phyloP scores from a whole-genome alignment of 1,140 invertebrate species.

The Tachypleus tridentatus region DNA sequence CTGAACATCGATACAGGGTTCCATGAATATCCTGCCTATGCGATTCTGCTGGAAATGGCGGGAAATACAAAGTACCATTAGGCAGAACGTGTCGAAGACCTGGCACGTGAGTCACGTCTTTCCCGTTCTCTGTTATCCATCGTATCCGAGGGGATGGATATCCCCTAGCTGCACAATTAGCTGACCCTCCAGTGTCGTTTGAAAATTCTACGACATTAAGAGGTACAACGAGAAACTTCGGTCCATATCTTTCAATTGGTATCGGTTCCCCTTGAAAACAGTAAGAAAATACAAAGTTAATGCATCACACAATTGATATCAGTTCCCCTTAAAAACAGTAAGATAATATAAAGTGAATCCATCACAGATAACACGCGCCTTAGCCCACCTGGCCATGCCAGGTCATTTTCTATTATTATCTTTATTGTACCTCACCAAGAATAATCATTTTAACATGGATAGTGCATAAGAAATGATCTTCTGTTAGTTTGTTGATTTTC shows the following conservation, averaged over 20 bases:
- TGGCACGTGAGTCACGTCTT: conserved; percentile 43
- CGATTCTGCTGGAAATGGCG: conserved; percentile 27
- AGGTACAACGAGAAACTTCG: conserved; percentile 12
- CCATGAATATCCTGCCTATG: conserved; percentile 29
- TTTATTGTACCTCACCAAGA: too few species aligned
- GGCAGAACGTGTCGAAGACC: conserved; percentile 51
- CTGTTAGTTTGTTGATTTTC: too few species aligned
- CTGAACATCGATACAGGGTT: conserved; percentile 31
- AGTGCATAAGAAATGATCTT: too few species aligned
- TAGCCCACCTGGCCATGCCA: too few species aligned
- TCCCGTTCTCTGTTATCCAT: conserved; percentile 47
- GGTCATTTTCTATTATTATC: too few species aligned
- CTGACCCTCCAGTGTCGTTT: conserved; percentile 68
- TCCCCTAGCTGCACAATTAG: conserved; percentile 81
- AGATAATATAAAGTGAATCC: too few species aligned
- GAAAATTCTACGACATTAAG: conserved; percentile 9
- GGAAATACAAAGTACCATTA: conserved; percentile 33
- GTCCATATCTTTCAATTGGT: background rate
- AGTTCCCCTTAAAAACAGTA: too few species aligned
- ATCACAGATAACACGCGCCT: too few species aligned
- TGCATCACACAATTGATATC: too few species aligned
- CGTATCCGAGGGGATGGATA: conserved; percentile 80
- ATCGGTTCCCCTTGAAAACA: too few species aligned
- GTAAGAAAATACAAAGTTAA: too few species aligned
- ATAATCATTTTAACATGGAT: too few species aligned